A percentile compares a stretch with the other conserved stretches of the same genome.
phyloP scores from a whole-genome alignment of 2,888 invertebrate species.

The Folsomia manolachei region DNA sequence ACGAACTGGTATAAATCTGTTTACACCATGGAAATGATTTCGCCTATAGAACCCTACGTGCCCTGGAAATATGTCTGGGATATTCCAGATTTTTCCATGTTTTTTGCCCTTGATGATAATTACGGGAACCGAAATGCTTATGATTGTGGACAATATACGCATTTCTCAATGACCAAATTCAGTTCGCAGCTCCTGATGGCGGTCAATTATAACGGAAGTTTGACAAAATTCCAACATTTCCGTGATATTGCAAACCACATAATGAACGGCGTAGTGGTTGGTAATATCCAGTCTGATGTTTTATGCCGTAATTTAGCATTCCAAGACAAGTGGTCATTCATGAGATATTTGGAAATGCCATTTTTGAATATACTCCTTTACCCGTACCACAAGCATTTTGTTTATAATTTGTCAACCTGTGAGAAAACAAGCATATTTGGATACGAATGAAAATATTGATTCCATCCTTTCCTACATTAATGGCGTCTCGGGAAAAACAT shows the following conservation, averaged over 20 bases:
- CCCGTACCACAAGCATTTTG: neutral
- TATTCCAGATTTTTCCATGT: neutral
- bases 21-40: neutral
- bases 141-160: no score
- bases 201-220: neutral
- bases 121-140: neutral
- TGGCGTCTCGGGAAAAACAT: no score
- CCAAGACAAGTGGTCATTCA: neutral
- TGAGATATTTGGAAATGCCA: neutral
- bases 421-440: neutral
- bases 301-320: no score
- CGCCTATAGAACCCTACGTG: neutral
- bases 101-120: neutral
- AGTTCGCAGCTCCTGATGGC: neutral
- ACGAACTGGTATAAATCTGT: neutral
- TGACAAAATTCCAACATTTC: neutral
- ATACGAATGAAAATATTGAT: neutral
- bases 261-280: no score
- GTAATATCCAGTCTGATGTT: no score
- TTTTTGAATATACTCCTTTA: neutral
- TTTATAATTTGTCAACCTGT: neutral
- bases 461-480: neutral
- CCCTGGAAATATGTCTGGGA: neutral
- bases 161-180: neutral
- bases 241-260: neutral